A percentile compares a stretch with the other conserved stretches of the same genome.
These are phyloP conservation scores for Nematostella vectensis DNA, from an alignment of 92 coral and sea anemone genomes.

Conservation along the genomic window DNA sequence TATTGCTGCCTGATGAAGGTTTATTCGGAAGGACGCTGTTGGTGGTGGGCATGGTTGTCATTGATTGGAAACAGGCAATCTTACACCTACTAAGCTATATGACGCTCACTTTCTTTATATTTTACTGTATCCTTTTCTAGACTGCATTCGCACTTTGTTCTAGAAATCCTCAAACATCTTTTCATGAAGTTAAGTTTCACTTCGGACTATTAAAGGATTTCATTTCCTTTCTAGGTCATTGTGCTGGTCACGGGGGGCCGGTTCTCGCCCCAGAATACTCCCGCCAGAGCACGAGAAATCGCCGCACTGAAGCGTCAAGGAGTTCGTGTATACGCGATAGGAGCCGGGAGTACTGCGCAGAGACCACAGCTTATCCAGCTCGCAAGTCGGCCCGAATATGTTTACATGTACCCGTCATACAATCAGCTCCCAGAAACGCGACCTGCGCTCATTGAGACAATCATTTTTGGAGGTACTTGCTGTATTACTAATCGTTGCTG, in stretches of 20 bases:
- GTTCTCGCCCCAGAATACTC: not conserved
- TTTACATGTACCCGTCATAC: not conserved
- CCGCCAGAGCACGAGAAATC: not conserved
- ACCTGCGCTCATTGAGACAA: not conserved
- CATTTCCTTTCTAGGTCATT: no score
- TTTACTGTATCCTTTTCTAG: no score
- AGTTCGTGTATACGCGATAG: not conserved
- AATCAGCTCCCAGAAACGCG: not conserved
- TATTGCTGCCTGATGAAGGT: no score
- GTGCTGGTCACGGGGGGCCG: not conserved
- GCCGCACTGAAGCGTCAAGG: not conserved
- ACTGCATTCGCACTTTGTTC: no score
- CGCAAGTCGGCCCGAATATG: not conserved
- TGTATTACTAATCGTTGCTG: no score
- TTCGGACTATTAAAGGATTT: no score
- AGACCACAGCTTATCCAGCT: not conserved
- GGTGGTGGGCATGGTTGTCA: no score
- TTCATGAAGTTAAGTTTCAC: not conserved
- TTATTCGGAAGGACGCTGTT: no score
- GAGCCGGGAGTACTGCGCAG: not conserved
- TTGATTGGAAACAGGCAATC: no score
- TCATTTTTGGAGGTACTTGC: conserved; percentile 3
- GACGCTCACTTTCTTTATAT: no score
- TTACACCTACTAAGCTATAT: no score
- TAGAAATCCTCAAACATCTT: no score